Base-by-base conservation (phyloP, 2,888 invertebrate genomes). In the Trichopria drosophilae region DNA sequence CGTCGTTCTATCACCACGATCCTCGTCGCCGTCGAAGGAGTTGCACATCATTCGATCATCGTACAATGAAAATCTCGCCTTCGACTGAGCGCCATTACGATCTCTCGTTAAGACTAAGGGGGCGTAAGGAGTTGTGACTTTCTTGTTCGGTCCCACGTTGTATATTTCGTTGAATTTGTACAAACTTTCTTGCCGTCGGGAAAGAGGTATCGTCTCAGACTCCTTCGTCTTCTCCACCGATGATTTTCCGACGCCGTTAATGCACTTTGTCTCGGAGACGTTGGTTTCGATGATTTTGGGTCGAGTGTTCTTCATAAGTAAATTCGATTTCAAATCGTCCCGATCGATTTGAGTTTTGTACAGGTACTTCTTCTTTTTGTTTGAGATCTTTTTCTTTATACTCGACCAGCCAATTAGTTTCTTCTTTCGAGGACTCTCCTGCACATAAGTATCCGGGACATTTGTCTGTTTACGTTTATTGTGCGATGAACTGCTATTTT, bases 11-110 rank as follows among this genome's bases (percentile, higher is more conserved):
- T 65, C 67, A 22, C 51, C 62, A 44, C 58, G 53, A 28, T 63
- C 67, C 1, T 68, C 67, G 61, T 81, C 81, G 63, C 81, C 82
- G 44, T 46, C 69, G 28, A 68, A 55, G 26, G 69, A 68, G 55
- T 71, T 71, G 59, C 83, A 83, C 92, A 93, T 93, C 82, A 93
- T 90, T 32, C 93, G 81, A 70, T 93, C 93, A 65, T 93, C 92
- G 66, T 92, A 93, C 15, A 93, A 77, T 35, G 93, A 93, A 63
- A 93, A 82, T 57, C 93, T 76, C 2, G 79, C 78, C 5, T 77
- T 82, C 58, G 86, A 85, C 32, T 84, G 82, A 13, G 20, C 39
- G 1, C 85, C 86, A 29, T 80, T 80, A 3, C 85, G 80, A 24
- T 86, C 76, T 1, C 87, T 84, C 61, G 85, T 82, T 10, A 90